Base-by-base conservation (phyloP, 2,888 invertebrate species). In the Alviniconcha strummeri region DNA sequence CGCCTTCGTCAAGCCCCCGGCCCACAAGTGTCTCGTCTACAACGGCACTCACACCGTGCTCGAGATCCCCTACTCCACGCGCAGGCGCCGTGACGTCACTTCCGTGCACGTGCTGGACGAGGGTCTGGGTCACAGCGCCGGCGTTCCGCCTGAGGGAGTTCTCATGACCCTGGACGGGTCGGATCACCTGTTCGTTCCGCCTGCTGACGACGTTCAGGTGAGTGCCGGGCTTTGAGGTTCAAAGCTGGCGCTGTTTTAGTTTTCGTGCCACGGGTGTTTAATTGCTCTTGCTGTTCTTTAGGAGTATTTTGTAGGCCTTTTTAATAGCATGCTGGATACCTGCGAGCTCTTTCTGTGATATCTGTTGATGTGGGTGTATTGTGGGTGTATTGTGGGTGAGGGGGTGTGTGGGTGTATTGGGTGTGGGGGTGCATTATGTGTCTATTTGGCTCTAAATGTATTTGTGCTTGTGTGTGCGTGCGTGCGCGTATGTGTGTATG, bases 1-100 rank as follows among this genome's bases (percentile, higher is more conserved):
- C 90, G 98, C 98, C 86, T 98, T 98, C 94, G 97, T 99, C 89
- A 97, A 98, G 92, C 99, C 99, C 0, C 96, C 97, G 72, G 97
- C 98, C 1, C 96, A 97, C 82, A 96, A 96, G n/a, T 99, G 98
- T 94, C 96, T 98, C 11, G 94, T 94, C 84, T 96, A 96, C 92
- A 93, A 94, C 88, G 91, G 91, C 3, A 96, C 96, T 2, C 95
- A 96, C 64, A 95, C 95, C 75, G 84, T 91, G 36, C 88, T 91
- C 17, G 88, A 88, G 74, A 87, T 85, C 19, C 85, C 88, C 9
- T 19, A 84, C 13, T 71, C 84, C 57, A 80, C 79, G 60, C 82
- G 86, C 60, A 72, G 78, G 11, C 82, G 82, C 67, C 83, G 86
- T 19, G 81, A 82, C 69, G 80, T 76, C 75, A 74, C 55, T 19